Base-by-base conservation (phyloP, 2,113 vertebrate species). In the Embiotoca jacksoni region DNA sequence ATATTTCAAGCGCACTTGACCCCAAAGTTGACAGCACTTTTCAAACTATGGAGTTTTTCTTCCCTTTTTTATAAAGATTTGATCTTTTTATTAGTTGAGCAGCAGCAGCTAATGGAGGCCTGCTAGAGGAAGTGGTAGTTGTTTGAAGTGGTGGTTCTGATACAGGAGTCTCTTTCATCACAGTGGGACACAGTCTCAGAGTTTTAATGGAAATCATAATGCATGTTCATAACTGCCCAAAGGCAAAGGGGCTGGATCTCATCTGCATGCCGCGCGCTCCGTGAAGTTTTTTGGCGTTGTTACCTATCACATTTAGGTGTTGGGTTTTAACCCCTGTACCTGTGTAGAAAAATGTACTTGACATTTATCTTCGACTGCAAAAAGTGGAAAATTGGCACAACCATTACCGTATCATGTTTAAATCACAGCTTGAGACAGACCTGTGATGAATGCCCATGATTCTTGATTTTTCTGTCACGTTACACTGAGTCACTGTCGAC, bases 141-240 rank as follows among this genome's bases (percentile, higher is more conserved):
- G 89, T 92, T 93, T 92, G 90, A 93, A 93, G 90, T 91, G 80
- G 84, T 37, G 16, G 3, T 66, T 54, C 80, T 71, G 78, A 87
- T 89, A 89, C 81, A 65, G 78, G 71, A 80, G 88, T 76, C 85
- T 75, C 92, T 95, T 95, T 95, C 86, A 90, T 93, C 89, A 91
- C 83, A 89, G 86, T 47, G 0, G 89, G 80, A 32, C 86, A 86
- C 91, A 84, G 79, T 78, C 30, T 35, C 68, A 32, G 79, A 80
- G 70, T 87, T 72, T 88, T 92, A 92, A 93, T 94, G 89, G 91
- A 93, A 94, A 92, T 94, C 87, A 93, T 93, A 94, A 92, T 90
- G 75, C 78, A 85, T 88, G 84, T 92, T 93, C 85, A 92, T 89
- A 92, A 91, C 84, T 83, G 73, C 75, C 83, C 56, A 61, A 78